phyloP scores from a whole-genome alignment of 2,888 invertebrate genomes.

The Netelia fuscicornis region DNA sequence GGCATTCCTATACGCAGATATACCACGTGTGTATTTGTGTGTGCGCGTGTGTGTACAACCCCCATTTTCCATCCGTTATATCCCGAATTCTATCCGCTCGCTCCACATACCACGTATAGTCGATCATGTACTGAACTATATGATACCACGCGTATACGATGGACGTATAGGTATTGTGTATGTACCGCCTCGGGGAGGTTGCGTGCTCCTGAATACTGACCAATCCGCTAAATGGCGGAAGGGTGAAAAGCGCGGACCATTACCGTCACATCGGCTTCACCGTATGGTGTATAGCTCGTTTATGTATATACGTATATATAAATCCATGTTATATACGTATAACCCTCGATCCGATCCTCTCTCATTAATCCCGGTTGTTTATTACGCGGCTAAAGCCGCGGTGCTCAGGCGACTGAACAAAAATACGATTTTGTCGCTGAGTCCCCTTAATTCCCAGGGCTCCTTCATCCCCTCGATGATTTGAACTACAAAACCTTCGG shows the following conservation, averaged over 20 bases:
- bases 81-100: conserved; percentile 21
- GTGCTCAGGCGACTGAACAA: conserved; percentile 5
- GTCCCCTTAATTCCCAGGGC: conserved; percentile 52
- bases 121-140: conserved; percentile 2
- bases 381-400: conserved; percentile 74
- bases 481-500: conserved; percentile 34
- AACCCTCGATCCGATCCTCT: conserved; percentile 13
- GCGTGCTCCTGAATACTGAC: conserved; percentile 67
- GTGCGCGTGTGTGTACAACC: neutral
- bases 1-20: conserved; percentile 32
- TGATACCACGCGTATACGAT: neutral
- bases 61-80: conserved; percentile 45
- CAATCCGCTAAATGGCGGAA: conserved; percentile 75
- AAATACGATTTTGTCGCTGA: conserved; percentile 77
- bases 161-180: conserved; percentile 15
- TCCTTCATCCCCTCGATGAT: conserved; percentile 62
- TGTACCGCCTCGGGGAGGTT: conserved; percentile 60
- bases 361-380: conserved; percentile 79
- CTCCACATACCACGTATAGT: conserved; percentile 8
- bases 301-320: conserved; percentile 22
- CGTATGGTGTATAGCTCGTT: neutral
- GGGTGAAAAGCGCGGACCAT: conserved; percentile 65
- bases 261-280: conserved; percentile 58
- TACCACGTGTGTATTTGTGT: conserved; percentile 12
- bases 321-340: neutral